These are phyloP conservation scores for Lasioglossum albipes DNA, from an alignment of 1,140 invertebrate species.

Conservation along the genomic window DNA sequence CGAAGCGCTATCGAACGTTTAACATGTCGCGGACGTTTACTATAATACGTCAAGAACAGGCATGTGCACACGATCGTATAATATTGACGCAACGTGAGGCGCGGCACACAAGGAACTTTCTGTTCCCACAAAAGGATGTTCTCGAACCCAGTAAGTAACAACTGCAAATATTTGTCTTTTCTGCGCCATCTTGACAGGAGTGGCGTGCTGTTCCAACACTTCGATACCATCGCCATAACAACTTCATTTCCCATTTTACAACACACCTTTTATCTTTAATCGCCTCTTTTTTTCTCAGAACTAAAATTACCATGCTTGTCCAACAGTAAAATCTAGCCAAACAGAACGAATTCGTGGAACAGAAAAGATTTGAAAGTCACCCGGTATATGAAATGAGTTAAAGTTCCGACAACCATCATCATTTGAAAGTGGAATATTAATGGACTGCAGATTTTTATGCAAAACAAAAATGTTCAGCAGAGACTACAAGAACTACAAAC, in stretches of 20 bases:
- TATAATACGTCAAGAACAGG: background rate
- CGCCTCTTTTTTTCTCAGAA: background rate
- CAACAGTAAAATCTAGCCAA: background rate
- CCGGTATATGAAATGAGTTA: no score
- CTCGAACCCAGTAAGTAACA: constrained; percentile 14
- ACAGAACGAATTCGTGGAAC: background rate
- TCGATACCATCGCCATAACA: background rate
- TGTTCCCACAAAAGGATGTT: constrained; percentile 33
- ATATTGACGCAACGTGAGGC: constrained; percentile 41
- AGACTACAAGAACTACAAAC: no score
- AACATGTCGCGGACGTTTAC: constrained; percentile 19
- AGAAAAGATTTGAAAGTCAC: background rate
- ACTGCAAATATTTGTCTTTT: constrained; percentile 53
- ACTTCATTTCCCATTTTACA: background rate
- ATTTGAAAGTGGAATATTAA: no score
- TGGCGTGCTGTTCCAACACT: constrained; percentile 12
- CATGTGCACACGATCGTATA: background rate
- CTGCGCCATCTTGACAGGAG: constrained; percentile 51
- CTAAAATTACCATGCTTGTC: no score
- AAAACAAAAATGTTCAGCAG: no score
- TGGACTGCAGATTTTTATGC: no score
- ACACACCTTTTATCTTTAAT: background rate
- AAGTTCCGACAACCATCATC: no score
- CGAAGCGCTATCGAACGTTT: constrained; percentile 6
- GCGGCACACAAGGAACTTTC: constrained; percentile 29